These are phyloP conservation scores for Phoenoteleia sp. DNA, from an alignment of 2,888 invertebrate genomes.

Conservation along the genomic window DNA sequence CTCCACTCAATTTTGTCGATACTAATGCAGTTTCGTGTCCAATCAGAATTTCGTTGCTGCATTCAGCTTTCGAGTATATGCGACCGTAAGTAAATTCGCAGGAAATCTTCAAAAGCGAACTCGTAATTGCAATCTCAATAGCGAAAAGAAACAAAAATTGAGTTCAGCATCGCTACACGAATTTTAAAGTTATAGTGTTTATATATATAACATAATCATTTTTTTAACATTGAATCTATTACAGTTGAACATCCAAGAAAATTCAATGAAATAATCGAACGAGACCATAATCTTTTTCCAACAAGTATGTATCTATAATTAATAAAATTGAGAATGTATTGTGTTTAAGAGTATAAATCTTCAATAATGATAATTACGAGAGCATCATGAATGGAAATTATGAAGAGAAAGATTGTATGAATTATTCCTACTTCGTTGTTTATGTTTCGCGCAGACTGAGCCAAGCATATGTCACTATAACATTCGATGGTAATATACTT, in stretches of 20 bases:
- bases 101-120: conserved; percentile 30
- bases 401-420: conserved; percentile 86
- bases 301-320: background rate
- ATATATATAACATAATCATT: too few species aligned
- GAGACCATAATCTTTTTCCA: background rate
- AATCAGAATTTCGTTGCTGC: conserved; percentile 66
- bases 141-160: background rate
- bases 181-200: background rate
- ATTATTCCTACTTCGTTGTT: conserved; percentile 97
- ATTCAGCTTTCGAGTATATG: conserved; percentile 39
- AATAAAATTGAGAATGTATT: background rate
- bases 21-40: conserved; percentile 72
- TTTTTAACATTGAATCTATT: too few species aligned
- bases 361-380: conserved; percentile 19
- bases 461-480: conserved; percentile 97
- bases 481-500: conserved; percentile 97
- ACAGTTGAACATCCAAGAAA: too few species aligned
- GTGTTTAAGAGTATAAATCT: background rate
- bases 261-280: background rate
- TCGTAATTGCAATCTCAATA: conserved; percentile 34
- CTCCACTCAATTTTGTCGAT: conserved; percentile 72
- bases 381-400: conserved; percentile 6
- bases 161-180: background rate
- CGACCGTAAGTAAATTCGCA: conserved; percentile 60
- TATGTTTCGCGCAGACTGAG: conserved; percentile 98